Evolutionary conservation across 1,140 invertebrate genomes (phyloP), one percentile per base, ranked within the genome.

Genomic region (Musca domestica): DNA sequence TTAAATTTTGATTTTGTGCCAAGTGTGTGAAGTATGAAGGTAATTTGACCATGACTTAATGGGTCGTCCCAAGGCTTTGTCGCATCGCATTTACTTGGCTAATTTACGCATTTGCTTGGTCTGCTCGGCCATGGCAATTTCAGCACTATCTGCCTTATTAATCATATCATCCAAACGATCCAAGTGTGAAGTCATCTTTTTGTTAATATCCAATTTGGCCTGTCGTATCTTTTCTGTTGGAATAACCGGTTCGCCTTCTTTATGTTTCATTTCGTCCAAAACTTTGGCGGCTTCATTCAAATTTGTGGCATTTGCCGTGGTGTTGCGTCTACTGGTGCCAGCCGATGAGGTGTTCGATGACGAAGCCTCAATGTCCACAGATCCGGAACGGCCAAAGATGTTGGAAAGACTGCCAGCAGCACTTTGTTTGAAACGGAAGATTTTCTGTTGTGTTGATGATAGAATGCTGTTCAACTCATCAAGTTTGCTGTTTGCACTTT

Each of bases 381-480:
- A 70, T n/a, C 49, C 63, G 20, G 56, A 67, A 6, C 74, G 67
- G 3, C 71, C 61, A 25, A 81, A 80, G 9, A 79, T 76, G 22
- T 75, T 80, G 3, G 73, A 73, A 3, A 80, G 49, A n/a, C 76
- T 81, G 66, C 75, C 75, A 25, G 74, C 73, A 4, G 77, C 75
- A 23, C 72, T 74, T 23, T 80, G 91, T 86, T 95, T 96, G 71
- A 97, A 89, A 76, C 88, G 89, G 83, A 94, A 95, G 51, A 98
- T 83, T 83, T 94, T 94, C 67, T 90, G 91, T 80, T 96, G 94
- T 0, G 94, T 95, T 22, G 86, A 87, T 71, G 86, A 87, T 46
- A 95, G 82, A 66, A 93, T 92, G 20, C 85, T 88, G 74, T 93
- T 94, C 27, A 96, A 86, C 77, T 94, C 91, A 64, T 92, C 90